Base-by-base conservation (phyloP, 2,113 vertebrate genomes). In the Catharus fuscescens region DNA sequence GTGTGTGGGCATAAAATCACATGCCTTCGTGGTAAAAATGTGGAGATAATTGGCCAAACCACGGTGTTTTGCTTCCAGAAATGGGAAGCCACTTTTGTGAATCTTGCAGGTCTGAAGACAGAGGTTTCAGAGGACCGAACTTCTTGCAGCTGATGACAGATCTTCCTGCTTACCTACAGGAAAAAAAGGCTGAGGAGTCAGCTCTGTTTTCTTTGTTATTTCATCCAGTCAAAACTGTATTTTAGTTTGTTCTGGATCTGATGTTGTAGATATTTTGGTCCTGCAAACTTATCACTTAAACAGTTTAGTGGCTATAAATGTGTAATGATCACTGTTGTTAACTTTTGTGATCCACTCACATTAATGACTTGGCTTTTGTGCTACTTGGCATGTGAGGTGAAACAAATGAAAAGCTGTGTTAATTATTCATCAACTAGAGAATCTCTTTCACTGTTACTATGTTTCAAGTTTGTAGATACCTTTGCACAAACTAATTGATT, bases 401-500 rank as follows among this genome's bases (percentile, higher is more conserved):
- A 96, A 94, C 80, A 95, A 96, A 93, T 94, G 64, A 94, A 94
- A 53, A 89, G 69, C 31, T 66, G 29, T 57, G 82, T 97, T 89
- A 90, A 92, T 97, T 97, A 96, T 96, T 95, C 73, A 92, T 77
- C n/a, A 82, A n/a, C 50, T 13, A 3, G 86, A 90, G 32, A 66
- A 90, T 89, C 83, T 95, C 65, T 80, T 89, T 93, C 31, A 31
- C 45, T 90, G 60, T 79, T 85, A 79, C 44, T 86, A 2, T 77
- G 57, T 85, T 97, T 94, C 29, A 12, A 36, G 53, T 81, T 94
- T 90, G 69, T 92, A 92, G 84, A 91, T 70, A 42, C 66, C 80
- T 92, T 95, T 95, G 72, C 71, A 76, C 93, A 88, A 95, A 76
- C 40, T 71, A 94, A 95, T 96, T 95, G 60, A 86, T 88, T 95